phyloP scores from a whole-genome alignment of 2,888 invertebrate species.

The Tenthredo scrophulariae region DNA sequence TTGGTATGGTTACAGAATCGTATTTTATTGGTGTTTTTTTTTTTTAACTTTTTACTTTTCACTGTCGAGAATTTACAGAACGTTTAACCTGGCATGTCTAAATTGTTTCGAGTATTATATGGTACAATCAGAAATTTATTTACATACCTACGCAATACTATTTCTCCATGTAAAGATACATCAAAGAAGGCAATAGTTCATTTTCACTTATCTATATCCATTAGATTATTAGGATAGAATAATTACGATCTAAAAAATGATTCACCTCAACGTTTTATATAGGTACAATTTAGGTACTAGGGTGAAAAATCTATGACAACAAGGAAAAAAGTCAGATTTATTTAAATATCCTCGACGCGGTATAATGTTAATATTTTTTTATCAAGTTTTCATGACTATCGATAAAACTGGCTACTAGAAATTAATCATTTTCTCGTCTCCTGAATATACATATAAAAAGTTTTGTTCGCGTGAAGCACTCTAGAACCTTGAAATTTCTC shows the following conservation, averaged over 20 bases:
- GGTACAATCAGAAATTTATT: not conserved
- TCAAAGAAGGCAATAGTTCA: not conserved
- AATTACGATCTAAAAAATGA: not conserved
- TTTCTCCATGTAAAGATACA: not conserved
- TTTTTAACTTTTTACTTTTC: not conserved
- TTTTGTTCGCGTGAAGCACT: not conserved
- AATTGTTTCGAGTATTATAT: not conserved
- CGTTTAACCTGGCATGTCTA: not conserved
- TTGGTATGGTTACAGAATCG: not conserved
- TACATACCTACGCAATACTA: slow-evolving; percentile 13
- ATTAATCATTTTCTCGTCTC: not conserved
- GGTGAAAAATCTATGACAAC: not conserved
- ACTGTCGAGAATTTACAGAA: slow-evolving; percentile 9
- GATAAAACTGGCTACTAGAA: not conserved
- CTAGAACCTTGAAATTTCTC: not conserved
- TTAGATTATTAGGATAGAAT: not conserved
- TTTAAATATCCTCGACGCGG: not conserved
- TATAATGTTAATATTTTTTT: not conserved
- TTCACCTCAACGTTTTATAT: not conserved
- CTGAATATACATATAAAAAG: not conserved
- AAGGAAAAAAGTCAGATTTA: not conserved
- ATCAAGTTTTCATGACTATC: not conserved
- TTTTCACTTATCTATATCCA: slow-evolving; percentile 2
- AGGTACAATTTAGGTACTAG: not conserved
- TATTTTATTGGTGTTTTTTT: not conserved